Evolutionary conservation across 2,113 vertebrate genomes (phyloP), one percentile per base, ranked within the genome.

Genomic region (Emydura subglobosa): DNA sequence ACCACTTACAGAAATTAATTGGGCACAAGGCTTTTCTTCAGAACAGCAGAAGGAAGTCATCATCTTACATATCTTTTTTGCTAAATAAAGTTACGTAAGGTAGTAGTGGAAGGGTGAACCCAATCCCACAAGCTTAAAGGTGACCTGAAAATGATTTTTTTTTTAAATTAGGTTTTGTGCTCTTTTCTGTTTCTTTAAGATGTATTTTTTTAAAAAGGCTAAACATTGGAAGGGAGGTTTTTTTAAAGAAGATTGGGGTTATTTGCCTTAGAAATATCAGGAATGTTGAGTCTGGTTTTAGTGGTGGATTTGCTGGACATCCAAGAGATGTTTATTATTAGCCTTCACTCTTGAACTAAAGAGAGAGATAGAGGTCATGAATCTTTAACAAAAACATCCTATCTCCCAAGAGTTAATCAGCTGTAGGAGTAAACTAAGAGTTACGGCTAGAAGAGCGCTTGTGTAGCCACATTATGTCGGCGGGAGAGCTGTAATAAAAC

Each of bases 341-440:
- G 16, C 44, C 95, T 72, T 51, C 92, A 82, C 80, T 85, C 74
- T 83, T 68, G 59, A 61, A 47, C 89, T 91, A 80, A 88, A 89
- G 78, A 0, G 11, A 21, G 65, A 92, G 90, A 96, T 42, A 81
- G 79, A 82, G 31, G 74, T 65, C 31, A 92, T 80, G 92, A 87
- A 94, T 94, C 88, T 92, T 88, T 50, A 80, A 82, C 72, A 90
- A 93, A 54, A 83, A 78, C 86, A 78, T 53, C 50, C 86, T 91
- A 80, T 79, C 31, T n/a, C 61, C 34, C 31, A 68, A 22, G 65
- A 72, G 65, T n/a, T 72, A 8, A 78, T 78, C 74, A 78, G 24
- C 22, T 78, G 11, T 39, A 96, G 95, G 91, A 91, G 47, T 42
- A 94, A 96, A 94, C 94, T 14, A 95, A 72, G 93, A 82, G 92